phyloP scores from a whole-genome alignment of 64 coral and sea anemone genomes.

The Pachyseris speciosa region DNA sequence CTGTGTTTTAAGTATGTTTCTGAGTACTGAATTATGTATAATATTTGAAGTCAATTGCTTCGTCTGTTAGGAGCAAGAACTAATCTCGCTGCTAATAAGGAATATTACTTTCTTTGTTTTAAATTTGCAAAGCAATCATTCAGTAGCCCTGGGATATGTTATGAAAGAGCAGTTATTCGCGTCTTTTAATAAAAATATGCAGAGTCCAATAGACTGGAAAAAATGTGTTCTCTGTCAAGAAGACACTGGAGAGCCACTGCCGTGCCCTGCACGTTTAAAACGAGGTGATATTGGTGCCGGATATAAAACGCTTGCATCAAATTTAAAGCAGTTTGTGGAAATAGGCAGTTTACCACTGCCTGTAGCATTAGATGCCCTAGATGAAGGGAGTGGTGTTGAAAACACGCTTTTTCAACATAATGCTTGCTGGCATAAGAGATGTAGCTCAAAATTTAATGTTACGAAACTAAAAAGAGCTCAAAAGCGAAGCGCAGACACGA shows the following conservation, averaged over 20 bases:
- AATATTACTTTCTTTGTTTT: neutral
- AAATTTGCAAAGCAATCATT: neutral
- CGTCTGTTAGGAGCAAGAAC: neutral
- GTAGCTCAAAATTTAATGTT: conserved; percentile 59
- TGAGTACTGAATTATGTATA: neutral
- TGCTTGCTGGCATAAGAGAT: conserved; percentile 74
- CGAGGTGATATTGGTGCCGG: conserved; percentile 32
- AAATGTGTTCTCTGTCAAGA: conserved; percentile 48
- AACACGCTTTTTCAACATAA: conserved; percentile 29
- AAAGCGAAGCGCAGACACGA: conserved; percentile 34
- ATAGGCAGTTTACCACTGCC: conserved; percentile 38
- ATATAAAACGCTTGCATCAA: conserved; percentile 52
- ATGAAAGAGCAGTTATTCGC: neutral
- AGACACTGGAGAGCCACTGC: conserved; percentile 41
- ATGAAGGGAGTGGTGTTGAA: conserved; percentile 48
- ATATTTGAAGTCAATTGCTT: neutral
- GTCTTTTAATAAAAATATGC: neutral
- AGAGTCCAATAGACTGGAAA: conserved; percentile 34
- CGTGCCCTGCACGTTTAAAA: conserved; percentile 55
- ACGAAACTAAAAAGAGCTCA: conserved; percentile 64
- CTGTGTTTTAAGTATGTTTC: neutral
- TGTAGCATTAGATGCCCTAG: neutral
- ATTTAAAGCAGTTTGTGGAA: conserved; percentile 37
- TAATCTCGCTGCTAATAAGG: neutral
- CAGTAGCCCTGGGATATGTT: neutral